A percentile compares a stretch with the other conserved stretches of the same genome.
Conservation (phyloP, 2,113 vertebrate species). For the Geothlypis trichas region DNA sequence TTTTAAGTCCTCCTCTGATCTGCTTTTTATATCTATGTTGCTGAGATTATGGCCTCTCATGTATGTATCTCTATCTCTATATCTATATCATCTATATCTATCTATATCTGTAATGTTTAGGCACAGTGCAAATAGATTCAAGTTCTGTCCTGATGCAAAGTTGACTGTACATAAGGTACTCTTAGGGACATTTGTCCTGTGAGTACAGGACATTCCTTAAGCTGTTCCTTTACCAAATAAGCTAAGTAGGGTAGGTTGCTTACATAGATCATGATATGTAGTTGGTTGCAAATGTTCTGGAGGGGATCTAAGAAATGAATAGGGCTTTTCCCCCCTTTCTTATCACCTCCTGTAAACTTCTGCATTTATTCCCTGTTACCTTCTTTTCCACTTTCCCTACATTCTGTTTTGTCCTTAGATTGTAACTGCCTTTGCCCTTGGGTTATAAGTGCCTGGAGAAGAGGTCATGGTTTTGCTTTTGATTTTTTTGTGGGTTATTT, state of each 20-base stretch:
- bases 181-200: background rate
- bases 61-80: too few species aligned
- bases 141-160: background rate
- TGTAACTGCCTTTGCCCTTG: background rate
- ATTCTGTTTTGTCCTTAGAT: background rate
- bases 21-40: background rate
- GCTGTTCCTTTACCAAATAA: background rate
- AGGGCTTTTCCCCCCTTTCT: fast-evolving
- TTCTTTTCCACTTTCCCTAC: background rate
- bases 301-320: background rate
- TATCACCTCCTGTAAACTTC: background rate
- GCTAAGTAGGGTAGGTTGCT: background rate
- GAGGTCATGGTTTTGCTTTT: background rate
- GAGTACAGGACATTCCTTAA: background rate
- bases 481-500: background rate
- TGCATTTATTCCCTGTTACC: background rate
- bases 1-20: background rate
- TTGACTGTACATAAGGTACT: background rate
- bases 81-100: background rate
- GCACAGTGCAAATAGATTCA: background rate
- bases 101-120: background rate
- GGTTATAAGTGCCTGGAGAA: background rate
- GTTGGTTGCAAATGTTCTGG: background rate
- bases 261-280: background rate
- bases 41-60: background rate